A percentile compares a stretch with the other conserved stretches of the same genome.
These are phyloP conservation scores for Brachyptera risi DNA, from an alignment of 2,888 invertebrate species.

Conservation along the genomic window DNA sequence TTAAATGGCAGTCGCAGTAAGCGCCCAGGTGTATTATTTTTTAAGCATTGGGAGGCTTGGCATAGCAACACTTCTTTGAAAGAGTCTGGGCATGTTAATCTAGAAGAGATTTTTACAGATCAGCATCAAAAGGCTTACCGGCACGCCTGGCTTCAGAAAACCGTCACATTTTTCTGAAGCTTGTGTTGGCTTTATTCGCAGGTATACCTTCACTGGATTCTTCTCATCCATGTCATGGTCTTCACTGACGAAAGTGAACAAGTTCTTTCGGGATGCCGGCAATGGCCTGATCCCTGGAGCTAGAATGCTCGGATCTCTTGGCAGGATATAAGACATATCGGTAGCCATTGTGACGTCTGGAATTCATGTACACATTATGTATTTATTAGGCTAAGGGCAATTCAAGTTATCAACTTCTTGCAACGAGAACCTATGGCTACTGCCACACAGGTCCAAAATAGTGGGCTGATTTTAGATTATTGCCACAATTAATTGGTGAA, in stretches of 20 bases:
- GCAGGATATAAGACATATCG: neutral
- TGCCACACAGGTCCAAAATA: no score
- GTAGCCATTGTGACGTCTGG: no score
- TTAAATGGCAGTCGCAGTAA: no score
- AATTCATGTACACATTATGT: no score
- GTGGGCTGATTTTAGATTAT: no score
- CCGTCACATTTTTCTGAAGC: neutral
- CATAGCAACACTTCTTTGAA: no score
- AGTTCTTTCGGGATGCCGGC: neutral
- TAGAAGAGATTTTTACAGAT: neutral
- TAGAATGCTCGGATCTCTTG: neutral
- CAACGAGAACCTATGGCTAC: no score
- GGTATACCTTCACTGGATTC: slow-evolving; percentile 49
- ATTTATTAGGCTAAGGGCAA: no score
- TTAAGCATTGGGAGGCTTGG: no score
- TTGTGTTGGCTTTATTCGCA: slow-evolving; percentile 50
- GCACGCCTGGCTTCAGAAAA: neutral
- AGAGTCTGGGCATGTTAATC: neutral
- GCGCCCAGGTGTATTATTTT: no score
- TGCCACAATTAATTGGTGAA: no score
- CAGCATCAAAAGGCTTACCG: neutral
- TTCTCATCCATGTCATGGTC: neutral
- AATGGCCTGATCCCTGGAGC: neutral
- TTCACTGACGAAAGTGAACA: neutral
- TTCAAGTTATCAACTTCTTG: no score